Evolutionary conservation across 2,888 invertebrate species (phyloP).

Genomic region (Hedya salicella): DNA sequence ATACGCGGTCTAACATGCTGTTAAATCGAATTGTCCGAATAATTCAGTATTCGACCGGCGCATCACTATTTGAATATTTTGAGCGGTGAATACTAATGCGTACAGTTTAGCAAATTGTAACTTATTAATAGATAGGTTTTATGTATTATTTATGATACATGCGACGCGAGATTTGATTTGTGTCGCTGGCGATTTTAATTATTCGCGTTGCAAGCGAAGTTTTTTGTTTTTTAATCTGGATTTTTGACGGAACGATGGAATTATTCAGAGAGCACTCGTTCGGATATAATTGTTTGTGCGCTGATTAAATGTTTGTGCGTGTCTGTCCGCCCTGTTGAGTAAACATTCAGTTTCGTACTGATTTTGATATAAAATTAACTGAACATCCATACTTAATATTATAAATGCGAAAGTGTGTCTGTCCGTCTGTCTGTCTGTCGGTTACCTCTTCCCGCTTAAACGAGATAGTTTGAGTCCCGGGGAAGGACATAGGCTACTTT

Average conservation of each 20-base stretch:
- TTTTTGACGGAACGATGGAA: constrained; percentile 19
- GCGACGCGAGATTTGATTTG: constrained; percentile 68
- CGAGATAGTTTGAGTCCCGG: no score
- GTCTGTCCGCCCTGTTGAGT: constrained; percentile 2
- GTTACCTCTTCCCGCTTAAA: no score
- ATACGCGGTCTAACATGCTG: constrained; percentile 65
- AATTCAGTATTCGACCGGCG: constrained; percentile 73
- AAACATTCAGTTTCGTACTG: background rate
- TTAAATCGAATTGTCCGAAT: constrained; percentile 61
- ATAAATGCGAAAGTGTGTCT: no score
- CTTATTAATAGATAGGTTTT: constrained; percentile 61
- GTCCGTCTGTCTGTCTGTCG: no score
- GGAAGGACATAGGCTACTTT: no score
- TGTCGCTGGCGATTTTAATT: constrained; percentile 46
- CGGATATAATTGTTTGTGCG: constrained; percentile 22
- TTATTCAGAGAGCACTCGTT: constrained; percentile 17
- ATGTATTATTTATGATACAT: constrained; percentile 77
- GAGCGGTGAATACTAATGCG: constrained; percentile 72
- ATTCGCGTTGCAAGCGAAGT: constrained; percentile 16
- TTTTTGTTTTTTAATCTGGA: constrained; percentile 26
- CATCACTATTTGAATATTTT: constrained; percentile 80
- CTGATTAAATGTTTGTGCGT: constrained; percentile 13
- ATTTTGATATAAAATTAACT: background rate
- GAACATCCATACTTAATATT: no score
- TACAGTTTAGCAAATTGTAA: constrained; percentile 78